Conservation (phyloP, 2,113 vertebrate genomes). For the Lepisosteus oculatus region DNA sequence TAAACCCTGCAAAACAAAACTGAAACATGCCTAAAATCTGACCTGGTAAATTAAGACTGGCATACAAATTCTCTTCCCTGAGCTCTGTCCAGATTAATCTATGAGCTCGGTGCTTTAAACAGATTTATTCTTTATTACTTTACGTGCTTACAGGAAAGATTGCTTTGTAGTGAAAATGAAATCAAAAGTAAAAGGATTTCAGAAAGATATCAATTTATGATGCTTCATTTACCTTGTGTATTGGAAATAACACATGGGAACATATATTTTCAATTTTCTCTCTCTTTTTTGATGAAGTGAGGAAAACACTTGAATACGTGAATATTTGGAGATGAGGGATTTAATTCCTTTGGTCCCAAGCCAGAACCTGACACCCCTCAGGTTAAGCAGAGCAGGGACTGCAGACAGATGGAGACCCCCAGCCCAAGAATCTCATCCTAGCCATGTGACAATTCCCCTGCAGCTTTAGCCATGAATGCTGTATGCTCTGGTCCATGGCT, state of each 20-base stretch:
- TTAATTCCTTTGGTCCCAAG: neutral
- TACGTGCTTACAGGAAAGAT: conserved; percentile 24
- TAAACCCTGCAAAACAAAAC: no score
- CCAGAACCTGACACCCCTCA: conserved; percentile 11
- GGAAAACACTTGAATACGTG: no score
- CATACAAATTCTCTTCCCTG: neutral
- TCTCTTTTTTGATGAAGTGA: no score
- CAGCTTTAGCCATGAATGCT: neutral
- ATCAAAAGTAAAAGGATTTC: conserved; percentile 10
- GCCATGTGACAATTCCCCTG: neutral
- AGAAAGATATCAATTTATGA: conserved; percentile 3
- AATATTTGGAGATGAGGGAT: neutral
- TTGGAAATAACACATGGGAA: neutral
- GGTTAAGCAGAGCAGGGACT: conserved; percentile 14
- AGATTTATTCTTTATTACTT: conserved; percentile 24
- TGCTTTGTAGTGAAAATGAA: conserved; percentile 12
- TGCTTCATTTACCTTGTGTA: no score
- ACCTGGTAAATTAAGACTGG: no score
- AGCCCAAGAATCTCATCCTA: conserved; percentile 3
- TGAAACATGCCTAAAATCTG: no score
- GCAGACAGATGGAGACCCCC: conserved; percentile 29
- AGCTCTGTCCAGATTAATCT: conserved; percentile 12
- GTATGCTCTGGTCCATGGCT: no score
- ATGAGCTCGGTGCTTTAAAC: neutral
- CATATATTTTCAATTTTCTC: no score